Conservation (phyloP, 2,888 invertebrate species). For the Gryllus longicercus region DNA sequence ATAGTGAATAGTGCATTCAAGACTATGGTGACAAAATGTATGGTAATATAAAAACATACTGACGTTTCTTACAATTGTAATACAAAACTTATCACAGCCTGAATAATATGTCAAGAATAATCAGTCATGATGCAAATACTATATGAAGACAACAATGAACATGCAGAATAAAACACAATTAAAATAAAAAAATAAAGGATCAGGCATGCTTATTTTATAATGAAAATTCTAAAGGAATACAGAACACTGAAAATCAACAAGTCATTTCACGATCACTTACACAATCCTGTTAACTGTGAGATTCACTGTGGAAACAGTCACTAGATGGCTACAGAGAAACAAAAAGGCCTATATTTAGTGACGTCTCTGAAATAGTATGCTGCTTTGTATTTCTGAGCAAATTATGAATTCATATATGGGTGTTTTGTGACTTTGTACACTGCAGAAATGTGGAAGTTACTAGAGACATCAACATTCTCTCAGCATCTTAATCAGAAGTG, state of each 20-base stretch:
- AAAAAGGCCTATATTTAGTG: slow-evolving; percentile 35
- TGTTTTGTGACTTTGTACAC: too few relatives aligned
- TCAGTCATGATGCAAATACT: too few relatives aligned
- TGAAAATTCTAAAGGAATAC: not conserved
- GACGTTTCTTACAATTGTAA: too few relatives aligned
- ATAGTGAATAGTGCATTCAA: too few relatives aligned
- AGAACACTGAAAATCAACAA: not conserved
- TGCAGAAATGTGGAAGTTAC: too few relatives aligned
- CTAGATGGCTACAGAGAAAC: slow-evolving; percentile 70
- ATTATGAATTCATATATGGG: too few relatives aligned
- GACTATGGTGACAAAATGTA: too few relatives aligned
- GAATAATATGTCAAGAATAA: too few relatives aligned
- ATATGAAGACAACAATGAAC: slow-evolving; percentile 25
- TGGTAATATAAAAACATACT: too few relatives aligned
- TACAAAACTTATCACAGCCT: too few relatives aligned
- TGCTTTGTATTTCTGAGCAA: not conserved
- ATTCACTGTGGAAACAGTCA: slow-evolving; percentile 88
- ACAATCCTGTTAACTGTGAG: slow-evolving; percentile 88
- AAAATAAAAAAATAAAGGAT: slow-evolving; percentile 21
- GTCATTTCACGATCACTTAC: slow-evolving; percentile 62
- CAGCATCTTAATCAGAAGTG: too few relatives aligned
- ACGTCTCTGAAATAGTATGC: not conserved
- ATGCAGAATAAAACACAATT: slow-evolving; percentile 25
- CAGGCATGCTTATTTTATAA: not conserved
- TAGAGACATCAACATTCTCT: too few relatives aligned